Evolutionary conservation across 2,888 invertebrate species (phyloP), one percentile per base, ranked within the genome.

Genomic region (Spatulosminthurus flaviceps): DNA sequence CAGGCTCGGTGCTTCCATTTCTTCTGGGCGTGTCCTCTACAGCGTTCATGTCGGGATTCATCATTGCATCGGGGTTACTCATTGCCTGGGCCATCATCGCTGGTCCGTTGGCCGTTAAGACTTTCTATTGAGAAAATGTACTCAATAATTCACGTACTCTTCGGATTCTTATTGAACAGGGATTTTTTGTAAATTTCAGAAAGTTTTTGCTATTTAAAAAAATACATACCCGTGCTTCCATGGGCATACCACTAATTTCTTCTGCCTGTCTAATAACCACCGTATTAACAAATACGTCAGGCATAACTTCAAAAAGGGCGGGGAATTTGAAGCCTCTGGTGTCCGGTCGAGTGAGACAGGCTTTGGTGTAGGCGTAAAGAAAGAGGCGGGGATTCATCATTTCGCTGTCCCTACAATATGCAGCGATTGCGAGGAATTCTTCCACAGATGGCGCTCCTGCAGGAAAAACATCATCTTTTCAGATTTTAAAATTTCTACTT

Each of bases 301-400:
- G 96, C 87, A 95, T 94, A 0, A 92, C 89, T 87, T 94, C 93
- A 43, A 92, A 91, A 82, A 95, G 91, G 0, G 93, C 91, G 0
- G 95, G 95, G 71, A 94, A 87, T 74, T 90, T 90, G 24, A 95
- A 86, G 69, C 92, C 90, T 86, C 91, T 91, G 1, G 93, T 93
- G 86, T 94, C 94, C 0, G 88, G 87, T 13, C 93, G 90, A 88
- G 94, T 93, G 85, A 93, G 90, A 21, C 94, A 87, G 0, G 93
- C 93, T 11, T 95, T 93, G 0, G 93, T 92, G 60, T 92, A 90
- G 70, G 92, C 91, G 87, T 95, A 95, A 87, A 94, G 93, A 88
- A 93, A 95, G 0, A 84, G 77, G 41, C 81, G 81, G 26, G 79
- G 51, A 67, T 83, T 82, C 0, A 84, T 43, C 78, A 77, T 82